Evolutionary conservation across 2,113 vertebrate genomes (phyloP).

Genomic region (Pangasianodon hypophthalmus): DNA sequence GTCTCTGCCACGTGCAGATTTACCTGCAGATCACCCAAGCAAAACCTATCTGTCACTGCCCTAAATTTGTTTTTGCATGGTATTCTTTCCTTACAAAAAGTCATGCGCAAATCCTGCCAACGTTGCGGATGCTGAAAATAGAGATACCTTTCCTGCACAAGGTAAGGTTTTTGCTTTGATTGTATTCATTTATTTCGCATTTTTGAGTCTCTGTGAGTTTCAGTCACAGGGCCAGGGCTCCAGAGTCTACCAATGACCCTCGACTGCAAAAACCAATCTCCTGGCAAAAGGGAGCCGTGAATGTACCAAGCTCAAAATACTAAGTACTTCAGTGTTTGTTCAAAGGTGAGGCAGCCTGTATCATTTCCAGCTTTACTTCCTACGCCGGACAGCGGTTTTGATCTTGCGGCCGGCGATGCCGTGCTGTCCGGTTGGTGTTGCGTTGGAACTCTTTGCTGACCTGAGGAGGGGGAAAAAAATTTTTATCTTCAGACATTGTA

Average conservation of each 20-base stretch:
- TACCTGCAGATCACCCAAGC: conserved; percentile 62
- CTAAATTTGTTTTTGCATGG: conserved; percentile 66
- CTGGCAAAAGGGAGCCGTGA: conserved; percentile 17
- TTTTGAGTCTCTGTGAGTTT: conserved; percentile 55
- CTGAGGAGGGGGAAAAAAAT: conserved; percentile 51
- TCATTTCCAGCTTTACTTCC: conserved; percentile 75
- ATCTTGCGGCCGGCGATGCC: conserved; percentile 86
- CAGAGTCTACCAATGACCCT: conserved; percentile 52
- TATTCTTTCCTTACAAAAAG: conserved; percentile 68
- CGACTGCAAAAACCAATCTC: conserved; percentile 40
- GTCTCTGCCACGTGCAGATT: conserved; percentile 63
- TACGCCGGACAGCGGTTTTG: conserved; percentile 93
- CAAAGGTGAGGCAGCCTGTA: conserved; percentile 4
- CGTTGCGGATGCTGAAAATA: conserved; percentile 72
- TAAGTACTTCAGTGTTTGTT: conserved; percentile 67
- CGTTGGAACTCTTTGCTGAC: conserved; percentile 57
- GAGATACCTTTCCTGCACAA: conserved; percentile 54
- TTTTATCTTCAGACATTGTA: too few relatives aligned
- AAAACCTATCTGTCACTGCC: conserved; percentile 61
- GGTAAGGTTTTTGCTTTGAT: conserved; percentile 65
- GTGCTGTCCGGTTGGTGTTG: conserved; percentile 70
- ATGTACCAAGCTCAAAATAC: conserved; percentile 52
- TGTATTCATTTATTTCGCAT: conserved; percentile 59
- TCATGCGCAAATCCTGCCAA: conserved; percentile 73
- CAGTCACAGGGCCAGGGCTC: conserved; percentile 51